Base-by-base conservation (phyloP, 1,140 invertebrate species). In the Bombus fervidus region DNA sequence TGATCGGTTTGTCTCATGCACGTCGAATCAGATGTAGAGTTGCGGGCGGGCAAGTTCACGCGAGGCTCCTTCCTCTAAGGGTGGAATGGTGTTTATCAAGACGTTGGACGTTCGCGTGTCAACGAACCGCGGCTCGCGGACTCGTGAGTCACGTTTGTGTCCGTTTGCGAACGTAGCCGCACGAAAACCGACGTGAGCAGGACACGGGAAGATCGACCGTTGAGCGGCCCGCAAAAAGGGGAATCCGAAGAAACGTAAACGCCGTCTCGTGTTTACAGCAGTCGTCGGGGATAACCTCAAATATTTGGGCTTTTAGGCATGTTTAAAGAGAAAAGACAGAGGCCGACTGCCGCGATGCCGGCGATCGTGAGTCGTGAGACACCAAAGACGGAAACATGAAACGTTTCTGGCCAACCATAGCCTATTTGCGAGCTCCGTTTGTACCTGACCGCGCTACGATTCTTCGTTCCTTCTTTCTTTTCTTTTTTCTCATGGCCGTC, bases 301-400 rank as follows among this genome's bases (percentile, higher is more conserved):
- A 94, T 94, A 94, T 94, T 94, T 94, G 93, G 88, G 81, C 93
- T 94, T 94, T 94, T 94, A 94, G 90, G 86, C 84, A 84, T 92
- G 89, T 93, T 93, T 93, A 93, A 76, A 86, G 84, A 91, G 86
- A 80, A 82, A 90, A 87, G 89, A 90, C 89, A 90, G 84, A 91
- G 84, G 79, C 87, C 83, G 90, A 74, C 85, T 89, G 84, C 86
- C 62, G 89, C 87, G 85, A 89, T 83, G 76, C 34, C 77, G 69
- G 37, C 47, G 71, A 80, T 41, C 79, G 9, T 59, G 57, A 53
- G 59, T 37, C 79, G 5, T 59, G 64, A 53, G 59, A 39, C 57
- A 18, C 57, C 69, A 47, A 31, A 66, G 78, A 83, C 72, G 84
- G 88, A 77, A 89, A 89, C 88, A 89, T 89, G 81, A 90, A 87